These are phyloP conservation scores for Dascyllus trimaculatus DNA, from an alignment of 2,113 vertebrate species.

Conservation along the genomic window DNA sequence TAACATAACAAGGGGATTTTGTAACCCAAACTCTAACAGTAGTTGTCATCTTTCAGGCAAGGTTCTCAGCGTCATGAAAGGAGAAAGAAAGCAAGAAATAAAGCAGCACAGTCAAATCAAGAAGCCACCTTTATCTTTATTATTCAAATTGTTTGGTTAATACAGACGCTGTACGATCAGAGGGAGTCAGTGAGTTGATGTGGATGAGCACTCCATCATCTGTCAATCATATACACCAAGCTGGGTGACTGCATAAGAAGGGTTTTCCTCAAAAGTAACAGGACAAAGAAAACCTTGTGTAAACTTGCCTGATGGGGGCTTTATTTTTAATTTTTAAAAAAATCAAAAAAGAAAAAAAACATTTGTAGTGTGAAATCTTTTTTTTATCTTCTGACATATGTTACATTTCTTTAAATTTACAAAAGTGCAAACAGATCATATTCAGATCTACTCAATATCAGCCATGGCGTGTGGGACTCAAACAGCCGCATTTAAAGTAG, in stretches of 20 bases:
- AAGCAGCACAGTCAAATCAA: conserved; percentile 42
- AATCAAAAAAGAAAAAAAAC: conserved; percentile 66
- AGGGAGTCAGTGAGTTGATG: conserved; percentile 68
- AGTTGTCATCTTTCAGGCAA: too few species aligned
- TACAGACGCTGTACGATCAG: conserved; percentile 74
- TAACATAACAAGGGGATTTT: background rate
- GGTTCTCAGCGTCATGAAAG: background rate
- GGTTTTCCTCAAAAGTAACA: conserved; percentile 30
- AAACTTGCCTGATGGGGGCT: conserved; percentile 38
- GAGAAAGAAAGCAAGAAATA: background rate
- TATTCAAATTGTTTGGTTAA: conserved; percentile 78
- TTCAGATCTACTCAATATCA: conserved; percentile 56
- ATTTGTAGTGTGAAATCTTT: conserved; percentile 64
- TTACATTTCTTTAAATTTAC: conserved; percentile 78
- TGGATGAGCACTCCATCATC: conserved; percentile 58
- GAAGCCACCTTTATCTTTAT: conserved; percentile 82
- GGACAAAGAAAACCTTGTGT: conserved; percentile 47
- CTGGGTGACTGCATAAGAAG: conserved; percentile 48
- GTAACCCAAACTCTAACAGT: background rate
- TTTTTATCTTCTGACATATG: conserved; percentile 65
- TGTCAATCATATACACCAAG: conserved; percentile 55
- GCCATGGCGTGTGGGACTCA: conserved; percentile 47
- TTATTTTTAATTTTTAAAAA: conserved; percentile 48
- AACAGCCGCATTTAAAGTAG: conserved; percentile 28
- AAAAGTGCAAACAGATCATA: conserved; percentile 83